Conservation (phyloP, 2,888 invertebrate species). For the Caenorhabditis afra region DNA sequence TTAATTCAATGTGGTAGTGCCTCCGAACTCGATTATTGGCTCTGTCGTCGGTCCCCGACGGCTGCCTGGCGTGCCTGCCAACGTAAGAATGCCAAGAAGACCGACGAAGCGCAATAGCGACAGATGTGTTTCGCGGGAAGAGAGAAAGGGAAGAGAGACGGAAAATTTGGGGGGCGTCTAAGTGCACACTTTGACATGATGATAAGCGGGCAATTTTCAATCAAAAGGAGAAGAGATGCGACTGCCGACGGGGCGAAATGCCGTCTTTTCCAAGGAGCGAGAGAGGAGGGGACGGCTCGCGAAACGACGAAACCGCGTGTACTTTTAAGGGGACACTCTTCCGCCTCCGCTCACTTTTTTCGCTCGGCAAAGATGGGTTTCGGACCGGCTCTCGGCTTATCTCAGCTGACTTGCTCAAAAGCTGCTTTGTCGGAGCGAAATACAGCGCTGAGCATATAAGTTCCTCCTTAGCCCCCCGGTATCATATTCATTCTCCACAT, state of each 20-base stretch:
- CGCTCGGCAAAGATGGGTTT: neutral
- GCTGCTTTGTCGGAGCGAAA: slow-evolving; percentile 7
- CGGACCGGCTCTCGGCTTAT: slow-evolving; percentile 17
- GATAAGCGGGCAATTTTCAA: slow-evolving; percentile 38
- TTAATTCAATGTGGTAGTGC: slow-evolving; percentile 34
- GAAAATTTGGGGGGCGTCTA: slow-evolving; percentile 4
- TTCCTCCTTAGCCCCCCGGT: too few species aligned
- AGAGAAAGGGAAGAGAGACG: neutral
- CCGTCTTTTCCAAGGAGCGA: neutral
- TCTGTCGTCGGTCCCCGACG: too few species aligned
- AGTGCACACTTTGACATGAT: slow-evolving; percentile 14
- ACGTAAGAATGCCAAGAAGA: neutral
- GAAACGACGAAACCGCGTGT: slow-evolving; percentile 24
- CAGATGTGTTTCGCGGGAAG: slow-evolving; percentile 16
- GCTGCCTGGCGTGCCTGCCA: too few species aligned
- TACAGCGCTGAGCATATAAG: too few species aligned
- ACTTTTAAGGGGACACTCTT: slow-evolving; percentile 48
- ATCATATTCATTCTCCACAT: too few species aligned
- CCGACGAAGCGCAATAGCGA: too few species aligned
- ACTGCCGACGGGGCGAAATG: slow-evolving; percentile 12
- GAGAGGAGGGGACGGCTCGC: slow-evolving; percentile 1
- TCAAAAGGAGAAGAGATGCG: slow-evolving; percentile 1
- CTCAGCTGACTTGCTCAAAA: neutral
- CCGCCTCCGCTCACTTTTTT: neutral
- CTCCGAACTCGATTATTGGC: slow-evolving; percentile 30